A percentile compares a stretch with the other conserved stretches of the same genome.
Conservation (phyloP, 1,140 invertebrate species). For the Drosophila repletoides region DNA sequence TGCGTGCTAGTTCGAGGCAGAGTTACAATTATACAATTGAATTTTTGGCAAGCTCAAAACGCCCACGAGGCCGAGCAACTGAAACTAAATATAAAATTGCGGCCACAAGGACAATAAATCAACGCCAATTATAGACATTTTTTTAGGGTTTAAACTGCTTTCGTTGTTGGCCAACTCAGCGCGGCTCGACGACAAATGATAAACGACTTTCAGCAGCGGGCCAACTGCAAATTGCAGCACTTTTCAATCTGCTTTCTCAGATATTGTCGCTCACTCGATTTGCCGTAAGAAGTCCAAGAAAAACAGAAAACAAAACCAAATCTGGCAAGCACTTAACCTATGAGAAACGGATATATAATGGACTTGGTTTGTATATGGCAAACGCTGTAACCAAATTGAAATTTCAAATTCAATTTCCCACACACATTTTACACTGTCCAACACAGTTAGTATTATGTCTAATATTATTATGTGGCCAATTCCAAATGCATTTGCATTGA, state of each 20-base stretch:
- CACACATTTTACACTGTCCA: not conserved
- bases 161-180: conserved; percentile 29
- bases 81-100: conserved; percentile 42
- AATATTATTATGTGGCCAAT: not conserved
- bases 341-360: conserved; percentile 50
- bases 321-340: not conserved
- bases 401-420: conserved; percentile 22
- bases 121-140: conserved; percentile 67
- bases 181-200: conserved; percentile 51
- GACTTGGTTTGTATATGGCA: conserved; percentile 37
- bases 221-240: conserved; percentile 45
- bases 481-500: conserved; percentile 31
- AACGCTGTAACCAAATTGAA: conserved; percentile 31
- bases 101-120: conserved; percentile 70
- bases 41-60: conserved; percentile 46
- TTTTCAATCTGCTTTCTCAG: conserved; percentile 55
- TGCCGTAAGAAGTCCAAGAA: not conserved
- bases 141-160: conserved; percentile 1
- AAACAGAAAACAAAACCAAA: conserved; percentile 12
- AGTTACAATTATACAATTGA: conserved; percentile 58
- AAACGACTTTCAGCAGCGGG: conserved; percentile 24
- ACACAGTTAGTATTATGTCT: not conserved
- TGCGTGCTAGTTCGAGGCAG: not conserved
- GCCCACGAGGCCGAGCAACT: conserved; percentile 22
- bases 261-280: conserved; percentile 9